These are phyloP conservation scores for Junonia oenone DNA, from an alignment of 2,888 invertebrate genomes.

Conservation along the genomic window DNA sequence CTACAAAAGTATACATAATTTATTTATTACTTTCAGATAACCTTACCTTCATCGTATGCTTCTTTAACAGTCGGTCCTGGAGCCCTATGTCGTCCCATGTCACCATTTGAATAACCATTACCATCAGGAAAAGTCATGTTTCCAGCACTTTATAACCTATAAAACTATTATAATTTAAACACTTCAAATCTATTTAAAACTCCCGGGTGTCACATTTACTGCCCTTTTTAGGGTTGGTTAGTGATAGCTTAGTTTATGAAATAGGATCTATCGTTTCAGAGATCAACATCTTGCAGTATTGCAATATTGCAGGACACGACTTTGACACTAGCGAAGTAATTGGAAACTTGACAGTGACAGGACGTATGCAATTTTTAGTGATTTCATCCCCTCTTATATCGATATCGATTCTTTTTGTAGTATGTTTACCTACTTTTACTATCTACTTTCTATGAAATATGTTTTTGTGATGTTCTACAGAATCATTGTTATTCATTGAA, in stretches of 20 bases:
- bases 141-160: slow-evolving; percentile 35
- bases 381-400: neutral
- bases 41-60: slow-evolving; percentile 60
- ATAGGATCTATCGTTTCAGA: slow-evolving; percentile 19
- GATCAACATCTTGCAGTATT: slow-evolving; percentile 14
- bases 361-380: neutral
- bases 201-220: neutral
- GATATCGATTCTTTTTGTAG: neutral
- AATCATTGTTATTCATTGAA: too few relatives aligned
- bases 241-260: neutral
- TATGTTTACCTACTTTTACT: too few relatives aligned
- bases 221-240: slow-evolving; percentile 7
- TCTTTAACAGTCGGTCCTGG: slow-evolving; percentile 44
- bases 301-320: slow-evolving; percentile 7
- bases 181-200: neutral
- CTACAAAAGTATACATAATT: neutral
- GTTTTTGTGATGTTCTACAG: too few relatives aligned
- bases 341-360: slow-evolving; percentile 5
- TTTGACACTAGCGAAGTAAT: slow-evolving; percentile 1
- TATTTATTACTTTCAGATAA: neutral
- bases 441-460: too few relatives aligned
- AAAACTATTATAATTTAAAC: neutral
- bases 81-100: slow-evolving; percentile 37
- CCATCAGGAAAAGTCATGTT: slow-evolving; percentile 61
- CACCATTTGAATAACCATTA: slow-evolving; percentile 42